These are phyloP conservation scores for Varanus komodoensis DNA, from an alignment of 2,113 vertebrate species.

Conservation along the genomic window DNA sequence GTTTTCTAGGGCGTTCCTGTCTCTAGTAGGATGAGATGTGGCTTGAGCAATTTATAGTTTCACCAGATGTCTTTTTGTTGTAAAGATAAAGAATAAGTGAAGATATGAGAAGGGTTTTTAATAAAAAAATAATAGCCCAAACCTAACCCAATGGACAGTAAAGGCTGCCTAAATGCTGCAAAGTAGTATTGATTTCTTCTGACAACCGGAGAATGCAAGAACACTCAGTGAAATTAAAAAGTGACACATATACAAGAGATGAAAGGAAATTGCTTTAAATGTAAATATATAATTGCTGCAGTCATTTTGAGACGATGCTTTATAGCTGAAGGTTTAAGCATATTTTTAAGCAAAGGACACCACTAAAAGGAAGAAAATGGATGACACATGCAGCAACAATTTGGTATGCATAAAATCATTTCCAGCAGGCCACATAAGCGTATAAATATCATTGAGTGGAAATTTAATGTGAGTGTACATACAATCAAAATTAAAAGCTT, in stretches of 20 bases:
- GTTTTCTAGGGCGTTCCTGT: constrained; percentile 2
- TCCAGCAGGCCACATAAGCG: background rate
- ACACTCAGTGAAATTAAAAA: constrained; percentile 25
- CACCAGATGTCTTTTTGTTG: background rate
- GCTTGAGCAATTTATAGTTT: constrained; percentile 19
- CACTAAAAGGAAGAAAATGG: background rate
- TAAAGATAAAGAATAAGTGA: background rate
- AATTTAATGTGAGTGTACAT: background rate
- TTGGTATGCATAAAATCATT: background rate
- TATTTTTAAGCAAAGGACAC: background rate
- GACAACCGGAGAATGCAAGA: background rate
- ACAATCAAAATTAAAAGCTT: background rate
- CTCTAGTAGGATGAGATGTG: background rate
- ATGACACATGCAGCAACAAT: background rate
- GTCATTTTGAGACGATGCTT: constrained; percentile 41
- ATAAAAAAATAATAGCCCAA: background rate
- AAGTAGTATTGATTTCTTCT: background rate
- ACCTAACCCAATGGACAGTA: background rate
- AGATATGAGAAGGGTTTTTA: background rate
- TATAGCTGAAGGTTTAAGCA: constrained; percentile 24
- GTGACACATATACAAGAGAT: constrained; percentile 36
- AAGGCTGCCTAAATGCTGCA: background rate
- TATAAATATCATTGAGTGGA: constrained; percentile 14
- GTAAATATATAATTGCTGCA: constrained; percentile 44
- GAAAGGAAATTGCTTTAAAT: constrained; percentile 8